Conservation (phyloP, 2,888 invertebrate species). For the Falcaria lacertinaria region DNA sequence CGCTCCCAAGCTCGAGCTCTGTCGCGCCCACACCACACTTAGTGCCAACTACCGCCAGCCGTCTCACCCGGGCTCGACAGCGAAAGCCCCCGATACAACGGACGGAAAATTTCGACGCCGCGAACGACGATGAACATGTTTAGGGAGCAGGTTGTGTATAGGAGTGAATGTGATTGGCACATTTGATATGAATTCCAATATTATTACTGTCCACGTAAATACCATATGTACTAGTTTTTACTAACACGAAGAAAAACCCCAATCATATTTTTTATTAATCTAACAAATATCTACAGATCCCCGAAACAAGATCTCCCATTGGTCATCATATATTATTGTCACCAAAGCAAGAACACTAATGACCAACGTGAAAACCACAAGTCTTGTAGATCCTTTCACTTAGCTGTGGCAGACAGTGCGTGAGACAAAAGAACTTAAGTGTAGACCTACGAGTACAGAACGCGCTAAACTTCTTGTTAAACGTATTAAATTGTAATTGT, state of each 20-base stretch:
- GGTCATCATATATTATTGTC: neutral
- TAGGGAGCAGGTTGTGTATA: neutral
- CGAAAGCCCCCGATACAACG: neutral
- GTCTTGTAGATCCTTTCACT: constrained; percentile 52
- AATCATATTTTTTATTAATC: neutral
- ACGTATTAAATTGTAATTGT: no score
- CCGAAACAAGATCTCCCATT: neutral
- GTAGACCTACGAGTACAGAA: neutral
- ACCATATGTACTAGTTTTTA: no score
- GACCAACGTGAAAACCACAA: neutral
- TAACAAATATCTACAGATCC: neutral
- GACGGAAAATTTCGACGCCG: neutral
- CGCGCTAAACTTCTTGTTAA: constrained; percentile 9
- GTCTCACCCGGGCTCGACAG: neutral
- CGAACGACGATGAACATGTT: constrained; percentile 13
- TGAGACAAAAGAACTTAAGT: neutral
- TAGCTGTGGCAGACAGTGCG: constrained; percentile 7
- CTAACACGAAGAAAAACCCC: no score
- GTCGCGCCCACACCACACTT: constrained; percentile 55
- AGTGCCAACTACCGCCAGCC: constrained; percentile 23
- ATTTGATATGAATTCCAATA: no score
- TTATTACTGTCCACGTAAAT: no score
- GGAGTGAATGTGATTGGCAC: no score
- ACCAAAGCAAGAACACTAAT: neutral
- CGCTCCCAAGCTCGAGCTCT: constrained; percentile 54